phyloP scores from a whole-genome alignment of 37 sponge, comb jelly and placozoan genomes.

The Hexactinellida sp. region DNA sequence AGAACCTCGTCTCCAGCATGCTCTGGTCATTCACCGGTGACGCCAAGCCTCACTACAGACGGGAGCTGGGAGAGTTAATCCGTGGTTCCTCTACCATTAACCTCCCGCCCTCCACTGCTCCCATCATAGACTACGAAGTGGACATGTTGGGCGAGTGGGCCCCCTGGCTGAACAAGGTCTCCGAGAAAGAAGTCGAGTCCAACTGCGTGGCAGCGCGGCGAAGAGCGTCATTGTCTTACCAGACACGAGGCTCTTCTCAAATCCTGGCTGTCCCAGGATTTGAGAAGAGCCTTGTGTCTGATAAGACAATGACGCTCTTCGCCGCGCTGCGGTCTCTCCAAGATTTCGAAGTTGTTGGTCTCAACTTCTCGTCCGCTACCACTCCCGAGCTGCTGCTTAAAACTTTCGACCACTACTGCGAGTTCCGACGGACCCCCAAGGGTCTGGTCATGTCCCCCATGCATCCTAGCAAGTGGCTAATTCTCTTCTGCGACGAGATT shows the following conservation, averaged over 20 bases:
- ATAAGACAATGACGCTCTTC: constrained; percentile 31
- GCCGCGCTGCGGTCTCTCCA: constrained; percentile 30
- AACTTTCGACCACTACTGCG: constrained; percentile 34
- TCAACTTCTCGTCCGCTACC: constrained; percentile 24
- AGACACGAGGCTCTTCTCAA: constrained; percentile 77
- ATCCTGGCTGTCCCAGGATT: constrained; percentile 69
- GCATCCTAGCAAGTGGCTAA: constrained; percentile 22
- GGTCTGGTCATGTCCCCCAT: no score
- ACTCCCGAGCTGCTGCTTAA: constrained; percentile 29
- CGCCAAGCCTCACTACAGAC: constrained; percentile 14
- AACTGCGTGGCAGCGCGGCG: constrained; percentile 41
- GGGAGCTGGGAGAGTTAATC: constrained; percentile 23
- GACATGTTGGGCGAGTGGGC: constrained; percentile 26
- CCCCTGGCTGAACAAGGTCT: constrained; percentile 23
- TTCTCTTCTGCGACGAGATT: constrained; percentile 30
- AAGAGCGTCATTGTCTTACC: constrained; percentile 23
- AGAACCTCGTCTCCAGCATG: constrained; percentile 17
- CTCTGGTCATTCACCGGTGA: no score
- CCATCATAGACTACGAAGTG: constrained; percentile 29
- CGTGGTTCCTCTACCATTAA: constrained; percentile 11
- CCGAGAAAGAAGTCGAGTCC: constrained; percentile 24
- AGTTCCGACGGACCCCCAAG: constrained; percentile 25
- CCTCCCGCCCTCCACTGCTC: background rate
- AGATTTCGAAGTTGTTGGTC: constrained; percentile 26
- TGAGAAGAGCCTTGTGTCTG: constrained; percentile 73